A percentile compares a stretch with the other conserved stretches of the same genome.
Conservation (phyloP, 2,888 invertebrate genomes). For the Hemaris fuciformis region DNA sequence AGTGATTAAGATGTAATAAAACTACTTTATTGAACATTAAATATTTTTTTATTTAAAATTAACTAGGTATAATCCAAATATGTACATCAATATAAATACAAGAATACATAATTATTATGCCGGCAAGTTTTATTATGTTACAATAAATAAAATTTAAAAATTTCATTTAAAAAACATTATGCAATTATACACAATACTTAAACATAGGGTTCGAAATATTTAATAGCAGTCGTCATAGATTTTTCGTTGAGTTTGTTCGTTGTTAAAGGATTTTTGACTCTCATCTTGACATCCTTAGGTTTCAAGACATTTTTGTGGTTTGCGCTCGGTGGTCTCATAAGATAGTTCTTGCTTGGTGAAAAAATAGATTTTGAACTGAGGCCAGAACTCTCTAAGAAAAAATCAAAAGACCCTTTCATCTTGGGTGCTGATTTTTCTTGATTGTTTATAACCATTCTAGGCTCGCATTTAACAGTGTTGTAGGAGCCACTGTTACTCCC, state of each 20-base stretch:
- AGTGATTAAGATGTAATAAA: conserved; percentile 26
- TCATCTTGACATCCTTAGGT: conserved; percentile 89
- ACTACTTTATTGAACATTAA: conserved; percentile 46
- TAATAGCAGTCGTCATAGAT: conserved; percentile 79
- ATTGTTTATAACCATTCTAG: conserved; percentile 60
- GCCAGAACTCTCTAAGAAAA: conserved; percentile 89
- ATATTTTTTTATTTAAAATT: conserved; percentile 63
- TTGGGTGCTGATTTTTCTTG: conserved; percentile 55
- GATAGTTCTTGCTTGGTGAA: conserved; percentile 69
- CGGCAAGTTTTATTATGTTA: conserved; percentile 75
- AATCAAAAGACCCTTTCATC: conserved; percentile 84
- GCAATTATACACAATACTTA: conserved; percentile 45
- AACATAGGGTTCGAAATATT: conserved; percentile 79
- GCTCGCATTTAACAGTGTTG: conserved; percentile 73
- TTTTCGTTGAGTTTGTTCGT: conserved; percentile 82
- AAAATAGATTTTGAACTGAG: conserved; percentile 90
- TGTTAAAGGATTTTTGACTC: conserved; percentile 84
- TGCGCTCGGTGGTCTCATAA: conserved; percentile 82
- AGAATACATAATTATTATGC: conserved; percentile 69
- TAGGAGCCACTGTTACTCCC: conserved; percentile 77
- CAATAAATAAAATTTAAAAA: conserved; percentile 69
- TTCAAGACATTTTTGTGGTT: conserved; percentile 89
- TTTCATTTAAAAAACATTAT: conserved; percentile 47
- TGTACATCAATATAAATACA: conserved; percentile 74
- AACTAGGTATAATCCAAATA: conserved; percentile 63